Conservation (phyloP, 1,140 invertebrate genomes). For the Lasaia peninsularis region DNA sequence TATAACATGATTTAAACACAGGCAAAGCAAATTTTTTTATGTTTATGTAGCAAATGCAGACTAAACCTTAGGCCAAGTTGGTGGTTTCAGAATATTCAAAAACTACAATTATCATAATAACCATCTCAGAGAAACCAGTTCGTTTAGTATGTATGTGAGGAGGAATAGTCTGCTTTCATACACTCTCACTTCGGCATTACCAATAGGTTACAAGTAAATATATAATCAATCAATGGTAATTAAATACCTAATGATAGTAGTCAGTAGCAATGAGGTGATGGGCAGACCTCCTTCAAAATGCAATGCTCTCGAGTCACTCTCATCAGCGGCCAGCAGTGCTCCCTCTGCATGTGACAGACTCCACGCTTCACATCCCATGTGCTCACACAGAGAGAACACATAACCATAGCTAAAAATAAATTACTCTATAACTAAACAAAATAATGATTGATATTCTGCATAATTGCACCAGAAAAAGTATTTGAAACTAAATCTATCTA, state of each 20-base stretch:
- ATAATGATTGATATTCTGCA: background rate
- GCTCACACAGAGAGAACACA: conserved; percentile 88
- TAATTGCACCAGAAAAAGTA: background rate
- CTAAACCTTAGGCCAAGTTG: too few relatives aligned
- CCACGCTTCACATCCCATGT: conserved; percentile 81
- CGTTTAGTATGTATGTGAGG: too few relatives aligned
- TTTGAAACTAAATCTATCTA: too few relatives aligned
- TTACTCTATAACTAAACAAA: conserved; percentile 2
- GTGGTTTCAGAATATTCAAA: too few relatives aligned
- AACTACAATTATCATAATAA: too few relatives aligned
- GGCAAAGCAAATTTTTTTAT: too few relatives aligned
- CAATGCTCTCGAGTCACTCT: conserved; percentile 91
- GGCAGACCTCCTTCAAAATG: conserved; percentile 95
- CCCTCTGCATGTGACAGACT: conserved; percentile 92
- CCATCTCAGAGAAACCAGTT: too few relatives aligned
- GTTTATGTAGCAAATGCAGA: too few relatives aligned
- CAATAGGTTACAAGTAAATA: background rate
- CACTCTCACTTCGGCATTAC: too few relatives aligned
- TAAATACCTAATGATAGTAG: conserved; percentile 63
- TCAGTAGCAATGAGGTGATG: conserved; percentile 75
- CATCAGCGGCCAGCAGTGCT: conserved; percentile 95
- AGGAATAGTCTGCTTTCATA: background rate
- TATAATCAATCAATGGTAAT: background rate
- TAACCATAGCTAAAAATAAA: conserved; percentile 85
- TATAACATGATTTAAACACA: too few relatives aligned